Evolutionary conservation across 2,888 invertebrate genomes (phyloP), one percentile per base, ranked within the genome.

Genomic region (Spodoptera exigua): DNA sequence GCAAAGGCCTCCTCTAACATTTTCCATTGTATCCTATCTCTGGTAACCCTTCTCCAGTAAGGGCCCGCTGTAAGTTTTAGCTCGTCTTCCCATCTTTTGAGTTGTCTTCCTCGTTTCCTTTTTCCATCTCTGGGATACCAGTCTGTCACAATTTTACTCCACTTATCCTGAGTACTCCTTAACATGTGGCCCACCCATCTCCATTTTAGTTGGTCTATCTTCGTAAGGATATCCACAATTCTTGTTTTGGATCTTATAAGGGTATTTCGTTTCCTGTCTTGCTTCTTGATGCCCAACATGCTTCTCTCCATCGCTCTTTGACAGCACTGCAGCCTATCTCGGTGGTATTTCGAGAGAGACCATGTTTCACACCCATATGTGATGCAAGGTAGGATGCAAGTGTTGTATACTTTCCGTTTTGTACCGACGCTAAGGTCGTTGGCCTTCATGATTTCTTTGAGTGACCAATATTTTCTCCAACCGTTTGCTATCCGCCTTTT

Each of bases 361-460:
- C 68, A 69, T 18, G 65, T 65, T 68, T 72, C 68, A 39, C 68
- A 65, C 2, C 73, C 61, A 49, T 65, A 68, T n/a, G 67, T 68
- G 10, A 70, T 41, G 13, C 54, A 62, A n/a, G 65, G 65, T n/a
- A 75, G 49, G 17, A 66, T 40, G 37, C 65, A 65, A 11, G 61
- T 68, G 32, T 72, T 56, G 35, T 70, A 70, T 9, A 57, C 48
- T 16, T 39, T 39, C 39, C 66, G 54, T 40, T 72, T 75, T 2
- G 53, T 48, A 13, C 12, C 2, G n/a, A 61, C 65, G 17, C 52
- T 63, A 11, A 65, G 47, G 21, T 63, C 55, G 35, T 13, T 62
- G n/a, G 57, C 47, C 58, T 72, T 68, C 56, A 68, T 58, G 4
- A 39, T 39, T 11, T 39, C 39, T 39, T 39, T 39, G 14, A 14